These are phyloP conservation scores for Xenopus petersii DNA, from an alignment of 2,797 vertebrate genomes.

Conservation along the genomic window DNA sequence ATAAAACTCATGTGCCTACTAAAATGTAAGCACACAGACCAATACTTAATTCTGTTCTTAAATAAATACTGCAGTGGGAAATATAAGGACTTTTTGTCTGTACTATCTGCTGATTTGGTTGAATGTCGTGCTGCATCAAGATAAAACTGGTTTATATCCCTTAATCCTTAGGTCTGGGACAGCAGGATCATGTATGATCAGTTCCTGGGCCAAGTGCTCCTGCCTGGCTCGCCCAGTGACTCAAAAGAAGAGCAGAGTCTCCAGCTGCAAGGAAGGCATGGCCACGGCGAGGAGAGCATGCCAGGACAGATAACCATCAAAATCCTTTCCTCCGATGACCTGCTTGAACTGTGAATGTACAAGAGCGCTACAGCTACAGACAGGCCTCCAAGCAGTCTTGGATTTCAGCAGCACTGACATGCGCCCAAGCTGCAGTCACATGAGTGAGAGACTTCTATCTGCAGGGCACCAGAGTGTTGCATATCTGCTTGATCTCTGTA, in stretches of 20 bases:
- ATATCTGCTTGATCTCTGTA: no score
- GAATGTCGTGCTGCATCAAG: no score
- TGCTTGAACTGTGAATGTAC: slow-evolving; percentile 75
- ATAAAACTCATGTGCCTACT: no score
- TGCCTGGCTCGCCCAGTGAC: slow-evolving; percentile 71
- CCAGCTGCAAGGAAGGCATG: slow-evolving; percentile 71
- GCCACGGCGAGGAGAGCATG: slow-evolving; percentile 67
- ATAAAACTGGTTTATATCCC: background rate
- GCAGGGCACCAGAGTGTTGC: no score
- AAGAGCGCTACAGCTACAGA: slow-evolving; percentile 45
- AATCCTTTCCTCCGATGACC: slow-evolving; percentile 73
- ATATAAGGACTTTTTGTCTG: no score
- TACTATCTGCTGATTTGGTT: no score
- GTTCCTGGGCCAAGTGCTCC: slow-evolving; percentile 82
- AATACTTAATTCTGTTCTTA: no score
- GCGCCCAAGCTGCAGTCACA: slow-evolving; percentile 3
- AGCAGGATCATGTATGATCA: slow-evolving; percentile 73
- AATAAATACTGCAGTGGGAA: no score
- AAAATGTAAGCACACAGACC: no score
- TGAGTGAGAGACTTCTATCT: background rate
- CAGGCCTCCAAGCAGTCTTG: slow-evolving; percentile 25
- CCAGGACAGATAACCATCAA: slow-evolving; percentile 77
- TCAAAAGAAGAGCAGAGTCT: slow-evolving; percentile 66
- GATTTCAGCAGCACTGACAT: background rate
- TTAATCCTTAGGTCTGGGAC: slow-evolving; percentile 82